Base-by-base conservation (phyloP, 1,140 invertebrate species). In the Eubasilissa regina region DNA sequence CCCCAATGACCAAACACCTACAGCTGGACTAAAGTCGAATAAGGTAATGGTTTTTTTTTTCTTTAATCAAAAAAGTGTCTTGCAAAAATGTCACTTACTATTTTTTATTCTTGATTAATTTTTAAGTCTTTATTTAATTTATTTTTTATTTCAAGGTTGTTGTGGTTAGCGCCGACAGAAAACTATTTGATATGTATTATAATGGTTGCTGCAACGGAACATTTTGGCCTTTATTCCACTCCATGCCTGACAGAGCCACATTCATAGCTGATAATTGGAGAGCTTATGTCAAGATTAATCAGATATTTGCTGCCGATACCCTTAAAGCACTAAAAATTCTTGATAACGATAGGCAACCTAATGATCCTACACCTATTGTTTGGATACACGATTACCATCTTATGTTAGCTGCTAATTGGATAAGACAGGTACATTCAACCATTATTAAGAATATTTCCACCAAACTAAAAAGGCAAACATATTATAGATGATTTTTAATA, bases 331-430 rank as follows among this genome's bases (percentile, higher is more conserved):
- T 97, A 45, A 90, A 93, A 72, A 89, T 91, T 53, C 86, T 94
- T 55, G 91, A 91, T 9, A 88, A 91, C 51, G 89, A 87, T 80
- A 93, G 91, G 68, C 89, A 88, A 83, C 25, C 25, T 3, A 91
- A 89, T 80, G 91, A 88, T 77, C 89, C 90, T 11, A 90, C 89
- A 0, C 95, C 96, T 0, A 90, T 97, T 17, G 92, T 97, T 0
- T 97, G 96, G 96, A 92, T 97, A 15, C 96, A 97, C 83, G 96
- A 98, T 86, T 98, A 98, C 86, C 96, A 97, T 84, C 89, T 98
- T 4, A 96, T 97, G 95, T 86, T 96, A 78, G 94, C 95, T 3
- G 94, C 96, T n/a, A 96, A 95, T 85, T 95, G 94, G 92, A 94
- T 97, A 44, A 90, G 96, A 85, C 94, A 96, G 87, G 91, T 92